A percentile compares a stretch with the other conserved stretches of the same genome.
phyloP scores from a whole-genome alignment of 2,113 vertebrate genomes.

The Phasianus colchicus region DNA sequence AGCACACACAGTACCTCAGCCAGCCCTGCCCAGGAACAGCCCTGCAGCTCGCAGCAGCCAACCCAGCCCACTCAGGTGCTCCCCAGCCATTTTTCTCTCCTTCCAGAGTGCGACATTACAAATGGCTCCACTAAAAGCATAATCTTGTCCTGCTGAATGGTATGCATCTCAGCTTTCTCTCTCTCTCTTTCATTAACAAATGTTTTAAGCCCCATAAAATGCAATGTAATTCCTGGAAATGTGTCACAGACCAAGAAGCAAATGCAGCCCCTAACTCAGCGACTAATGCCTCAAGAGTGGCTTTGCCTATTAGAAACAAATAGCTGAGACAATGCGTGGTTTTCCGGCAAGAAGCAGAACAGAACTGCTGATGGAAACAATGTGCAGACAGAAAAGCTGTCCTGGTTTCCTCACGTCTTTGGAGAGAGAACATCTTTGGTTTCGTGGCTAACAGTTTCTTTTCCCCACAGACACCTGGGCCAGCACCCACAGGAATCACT shows the following conservation, averaged over 20 bases:
- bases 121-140: slow-evolving; percentile 53
- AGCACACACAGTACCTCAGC: not conserved
- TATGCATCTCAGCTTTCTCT: not conserved
- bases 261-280: slow-evolving; percentile 7
- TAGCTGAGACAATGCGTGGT: not conserved
- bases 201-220: slow-evolving; percentile 41
- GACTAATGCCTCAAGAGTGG: not conserved
- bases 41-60: not conserved
- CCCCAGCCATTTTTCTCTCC: not conserved
- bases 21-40: not conserved
- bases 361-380: not conserved
- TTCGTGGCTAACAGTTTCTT: not conserved
- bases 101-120: slow-evolving; percentile 6
- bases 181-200: slow-evolving; percentile 38
- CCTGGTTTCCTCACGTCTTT: not conserved
- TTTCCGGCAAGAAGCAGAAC: not conserved
- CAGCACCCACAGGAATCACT: not conserved
- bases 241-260: slow-evolving; percentile 21
- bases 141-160: slow-evolving; percentile 20
- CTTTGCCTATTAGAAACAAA: slow-evolving; percentile 18
- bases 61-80: not conserved
- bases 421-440: not conserved
- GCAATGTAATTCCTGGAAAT: not conserved
- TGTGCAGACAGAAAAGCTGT: not conserved
- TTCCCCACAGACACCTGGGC: not conserved